These are phyloP conservation scores for Rhagonycha fulva DNA, from an alignment of 2,888 invertebrate genomes.

Conservation along the genomic window DNA sequence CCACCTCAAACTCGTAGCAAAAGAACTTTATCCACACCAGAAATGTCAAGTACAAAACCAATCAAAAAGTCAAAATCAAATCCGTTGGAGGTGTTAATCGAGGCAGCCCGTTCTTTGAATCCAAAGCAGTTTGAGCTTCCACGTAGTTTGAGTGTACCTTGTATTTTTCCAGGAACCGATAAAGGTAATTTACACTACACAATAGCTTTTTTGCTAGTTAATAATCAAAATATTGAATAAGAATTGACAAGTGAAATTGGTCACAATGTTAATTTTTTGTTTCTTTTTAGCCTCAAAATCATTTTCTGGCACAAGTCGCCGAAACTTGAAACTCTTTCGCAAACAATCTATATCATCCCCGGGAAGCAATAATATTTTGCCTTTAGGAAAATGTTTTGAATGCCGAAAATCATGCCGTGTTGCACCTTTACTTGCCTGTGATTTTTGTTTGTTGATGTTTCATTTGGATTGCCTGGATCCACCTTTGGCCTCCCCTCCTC, in stretches of 20 bases:
- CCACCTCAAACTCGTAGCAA: constrained; percentile 46
- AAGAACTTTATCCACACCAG: constrained; percentile 45
- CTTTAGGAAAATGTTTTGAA: constrained; percentile 82
- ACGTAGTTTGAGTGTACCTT: constrained; percentile 74
- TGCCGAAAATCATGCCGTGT: constrained; percentile 83
- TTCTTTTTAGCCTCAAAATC: constrained; percentile 44
- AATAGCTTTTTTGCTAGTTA: too few relatives aligned
- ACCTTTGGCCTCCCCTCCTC: constrained; percentile 85
- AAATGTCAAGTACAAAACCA: constrained; percentile 31
- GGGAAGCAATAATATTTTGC: constrained; percentile 75
- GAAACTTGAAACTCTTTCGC: constrained; percentile 24
- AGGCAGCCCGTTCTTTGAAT: constrained; percentile 83
- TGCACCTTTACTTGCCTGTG: constrained; percentile 88
- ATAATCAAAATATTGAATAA: background rate
- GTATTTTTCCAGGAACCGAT: constrained; percentile 81
- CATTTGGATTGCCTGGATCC: constrained; percentile 96
- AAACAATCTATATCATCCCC: constrained; percentile 37
- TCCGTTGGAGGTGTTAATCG: constrained; percentile 78
- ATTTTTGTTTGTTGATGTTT: constrained; percentile 88
- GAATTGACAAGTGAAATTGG: too few relatives aligned
- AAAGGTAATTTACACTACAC: constrained; percentile 60
- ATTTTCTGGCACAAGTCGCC: constrained; percentile 19
- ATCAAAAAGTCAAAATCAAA: constrained; percentile 58
- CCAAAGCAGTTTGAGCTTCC: constrained; percentile 91
- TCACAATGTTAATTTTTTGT: background rate